phyloP scores from a whole-genome alignment of 1,140 invertebrate genomes.

The Ceratina japonica region DNA sequence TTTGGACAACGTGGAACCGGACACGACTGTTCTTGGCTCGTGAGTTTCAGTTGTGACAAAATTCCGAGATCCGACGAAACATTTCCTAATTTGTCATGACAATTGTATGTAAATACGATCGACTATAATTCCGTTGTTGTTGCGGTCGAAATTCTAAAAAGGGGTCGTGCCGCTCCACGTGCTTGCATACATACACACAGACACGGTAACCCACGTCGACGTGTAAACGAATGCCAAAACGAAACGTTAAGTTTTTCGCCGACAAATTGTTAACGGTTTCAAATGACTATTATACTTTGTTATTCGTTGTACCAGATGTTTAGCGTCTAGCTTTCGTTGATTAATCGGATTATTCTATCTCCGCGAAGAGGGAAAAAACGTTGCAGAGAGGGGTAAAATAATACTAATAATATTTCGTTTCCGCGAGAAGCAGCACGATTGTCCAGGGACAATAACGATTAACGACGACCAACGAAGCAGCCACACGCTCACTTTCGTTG shows the following conservation, averaged over 20 bases:
- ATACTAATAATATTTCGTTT: too few species aligned
- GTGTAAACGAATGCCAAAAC: slow-evolving; percentile 13
- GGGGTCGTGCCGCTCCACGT: slow-evolving; percentile 10
- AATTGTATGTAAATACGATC: background rate
- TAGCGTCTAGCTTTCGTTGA: slow-evolving; percentile 26
- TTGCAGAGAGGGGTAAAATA: background rate
- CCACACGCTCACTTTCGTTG: background rate
- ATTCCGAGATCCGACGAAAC: background rate
- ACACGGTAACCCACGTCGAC: background rate
- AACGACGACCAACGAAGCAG: background rate
- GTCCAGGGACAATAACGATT: slow-evolving; percentile 24
- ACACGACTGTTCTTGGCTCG: slow-evolving; percentile 14
- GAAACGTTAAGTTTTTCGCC: slow-evolving; percentile 34
- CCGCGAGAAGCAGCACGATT: slow-evolving; percentile 18
- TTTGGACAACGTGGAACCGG: slow-evolving; percentile 2
- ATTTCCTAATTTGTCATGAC: background rate
- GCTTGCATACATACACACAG: slow-evolving; percentile 11
- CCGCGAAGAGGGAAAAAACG: background rate
- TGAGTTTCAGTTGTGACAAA: background rate
- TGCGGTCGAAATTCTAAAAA: background rate
- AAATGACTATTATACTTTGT: slow-evolving; percentile 21
- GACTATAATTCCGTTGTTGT: background rate
- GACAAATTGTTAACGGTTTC: slow-evolving; percentile 30
- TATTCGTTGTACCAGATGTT: slow-evolving; percentile 37
- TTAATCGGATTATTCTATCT: slow-evolving; percentile 10